Percentiles rank a stretch among this genome's conserved stretches.
These are phyloP conservation scores for Orthonyx spaldingii DNA, from an alignment of 2,113 vertebrate genomes.

Conservation along the genomic window DNA sequence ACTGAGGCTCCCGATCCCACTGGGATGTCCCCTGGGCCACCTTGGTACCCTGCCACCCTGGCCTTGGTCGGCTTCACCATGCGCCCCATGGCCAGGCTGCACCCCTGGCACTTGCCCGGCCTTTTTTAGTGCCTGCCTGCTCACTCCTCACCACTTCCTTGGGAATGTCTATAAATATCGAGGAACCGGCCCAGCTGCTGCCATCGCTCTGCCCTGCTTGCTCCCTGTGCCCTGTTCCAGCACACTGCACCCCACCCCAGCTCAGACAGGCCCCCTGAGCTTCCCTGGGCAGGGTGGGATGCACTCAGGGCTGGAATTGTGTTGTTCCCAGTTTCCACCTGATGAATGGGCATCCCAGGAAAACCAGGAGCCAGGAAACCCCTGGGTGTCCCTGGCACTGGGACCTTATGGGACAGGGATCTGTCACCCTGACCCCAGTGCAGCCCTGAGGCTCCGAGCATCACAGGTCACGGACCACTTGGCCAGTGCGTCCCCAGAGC, in stretches of 20 bases:
- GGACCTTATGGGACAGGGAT: background rate
- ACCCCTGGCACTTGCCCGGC: background rate
- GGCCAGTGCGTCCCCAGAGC: background rate
- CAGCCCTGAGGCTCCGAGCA: fast-evolving
- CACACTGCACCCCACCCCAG: fast-evolving
- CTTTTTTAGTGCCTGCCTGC: conserved; percentile 72
- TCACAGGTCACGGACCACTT: background rate
- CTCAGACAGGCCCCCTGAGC: background rate
- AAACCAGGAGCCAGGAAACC: background rate
- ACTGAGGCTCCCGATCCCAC: fast-evolving
- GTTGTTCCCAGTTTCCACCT: background rate
- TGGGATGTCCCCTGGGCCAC: background rate
- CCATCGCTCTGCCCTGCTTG: conserved; percentile 38
- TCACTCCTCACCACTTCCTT: conserved; percentile 48
- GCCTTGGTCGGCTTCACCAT: background rate
- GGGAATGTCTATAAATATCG: conserved; percentile 84
- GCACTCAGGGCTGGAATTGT: fast-evolving
- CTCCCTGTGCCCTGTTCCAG: background rate
- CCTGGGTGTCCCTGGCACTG: background rate
- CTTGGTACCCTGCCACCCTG: background rate
- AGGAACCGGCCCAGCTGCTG: conserved; percentile 61
- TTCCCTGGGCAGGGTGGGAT: background rate
- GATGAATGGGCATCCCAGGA: fast-evolving
- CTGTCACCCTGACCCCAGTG: background rate
- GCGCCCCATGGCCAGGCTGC: background rate